Percentiles rank a stretch among this genome's conserved stretches.
phyloP scores from a whole-genome alignment of 30 jellyfish, hydroid and myxozoan species.

The Aurelia coerulea region DNA sequence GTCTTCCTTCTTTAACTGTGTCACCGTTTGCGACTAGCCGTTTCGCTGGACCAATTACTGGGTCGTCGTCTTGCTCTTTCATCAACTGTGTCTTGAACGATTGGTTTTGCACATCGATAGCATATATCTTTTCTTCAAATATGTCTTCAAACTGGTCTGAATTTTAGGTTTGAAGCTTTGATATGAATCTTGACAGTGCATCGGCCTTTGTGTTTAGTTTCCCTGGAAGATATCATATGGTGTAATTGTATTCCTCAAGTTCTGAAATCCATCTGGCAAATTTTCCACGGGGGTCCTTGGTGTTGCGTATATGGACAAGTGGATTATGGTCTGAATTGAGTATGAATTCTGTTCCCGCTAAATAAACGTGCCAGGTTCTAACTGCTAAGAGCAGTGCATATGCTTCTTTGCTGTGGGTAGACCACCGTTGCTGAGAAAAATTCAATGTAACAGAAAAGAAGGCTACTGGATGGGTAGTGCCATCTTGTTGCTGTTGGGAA shows the following conservation, averaged over 20 bases:
- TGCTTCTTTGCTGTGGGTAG: too few species aligned
- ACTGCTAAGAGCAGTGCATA: neutral
- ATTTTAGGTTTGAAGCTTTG: constrained; percentile 29
- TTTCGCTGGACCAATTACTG: too few species aligned
- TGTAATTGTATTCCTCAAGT: constrained; percentile 30
- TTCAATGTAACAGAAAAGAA: too few species aligned
- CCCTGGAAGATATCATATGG: constrained; percentile 45
- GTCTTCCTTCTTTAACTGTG: too few species aligned
- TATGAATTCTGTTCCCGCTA: constrained; percentile 33
- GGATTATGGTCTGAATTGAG: constrained; percentile 62
- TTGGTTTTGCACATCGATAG: too few species aligned
- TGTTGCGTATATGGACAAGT: constrained; percentile 20
- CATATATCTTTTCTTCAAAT: neutral
- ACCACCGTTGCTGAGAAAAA: too few species aligned
- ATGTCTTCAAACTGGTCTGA: constrained; percentile 47
- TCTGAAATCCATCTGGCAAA: constrained; percentile 47
- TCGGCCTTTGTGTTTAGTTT: constrained; percentile 51
- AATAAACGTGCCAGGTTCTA: constrained; percentile 36
- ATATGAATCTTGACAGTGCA: constrained; percentile 42
- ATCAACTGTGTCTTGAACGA: too few species aligned
- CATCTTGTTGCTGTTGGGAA: too few species aligned
- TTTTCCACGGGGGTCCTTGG: constrained; percentile 57
- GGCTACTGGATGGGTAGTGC: too few species aligned
- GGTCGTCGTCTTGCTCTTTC: too few species aligned
- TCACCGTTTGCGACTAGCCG: neutral